Conservation (phyloP, 2,888 invertebrate species). For the Noctua janthina region DNA sequence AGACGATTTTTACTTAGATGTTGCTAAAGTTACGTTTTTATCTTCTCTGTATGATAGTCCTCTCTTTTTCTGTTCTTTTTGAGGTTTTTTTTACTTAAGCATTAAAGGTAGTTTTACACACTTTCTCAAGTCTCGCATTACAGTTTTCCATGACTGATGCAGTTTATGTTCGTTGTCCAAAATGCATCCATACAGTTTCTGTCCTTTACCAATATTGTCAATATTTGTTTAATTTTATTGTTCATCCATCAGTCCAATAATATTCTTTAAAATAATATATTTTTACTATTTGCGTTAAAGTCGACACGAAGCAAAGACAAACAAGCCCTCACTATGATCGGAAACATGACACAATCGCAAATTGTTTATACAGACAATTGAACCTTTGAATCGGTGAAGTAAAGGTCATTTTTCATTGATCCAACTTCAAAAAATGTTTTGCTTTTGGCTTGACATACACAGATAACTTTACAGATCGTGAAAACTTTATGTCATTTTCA, state of each 20-base stretch:
- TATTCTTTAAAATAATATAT: conserved; percentile 54
- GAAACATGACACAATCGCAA: conserved; percentile 63
- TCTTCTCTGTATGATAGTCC: background rate
- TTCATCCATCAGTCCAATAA: background rate
- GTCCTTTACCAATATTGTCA: background rate
- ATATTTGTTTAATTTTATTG: background rate
- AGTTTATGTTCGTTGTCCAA: too few species aligned
- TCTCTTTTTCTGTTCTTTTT: background rate
- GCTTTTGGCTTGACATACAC: conserved; percentile 56
- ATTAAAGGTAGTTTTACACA: background rate
- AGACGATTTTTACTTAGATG: background rate
- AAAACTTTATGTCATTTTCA: conserved; percentile 18
- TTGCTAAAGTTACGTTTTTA: background rate
- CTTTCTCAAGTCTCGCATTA: background rate
- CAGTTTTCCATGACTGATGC: background rate
- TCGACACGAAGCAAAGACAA: conserved; percentile 68
- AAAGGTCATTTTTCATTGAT: conserved; percentile 55
- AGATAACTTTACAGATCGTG: conserved; percentile 28
- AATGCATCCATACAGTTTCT: background rate
- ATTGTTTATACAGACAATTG: conserved; percentile 39
- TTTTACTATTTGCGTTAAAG: conserved; percentile 67
- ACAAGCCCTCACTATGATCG: conserved; percentile 66
- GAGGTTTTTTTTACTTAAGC: background rate
- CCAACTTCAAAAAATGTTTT: conserved; percentile 56
- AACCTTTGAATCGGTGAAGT: conserved; percentile 49